Base-by-base conservation (phyloP, 2,113 vertebrate genomes). In the Montifringilla adamsi region DNA sequence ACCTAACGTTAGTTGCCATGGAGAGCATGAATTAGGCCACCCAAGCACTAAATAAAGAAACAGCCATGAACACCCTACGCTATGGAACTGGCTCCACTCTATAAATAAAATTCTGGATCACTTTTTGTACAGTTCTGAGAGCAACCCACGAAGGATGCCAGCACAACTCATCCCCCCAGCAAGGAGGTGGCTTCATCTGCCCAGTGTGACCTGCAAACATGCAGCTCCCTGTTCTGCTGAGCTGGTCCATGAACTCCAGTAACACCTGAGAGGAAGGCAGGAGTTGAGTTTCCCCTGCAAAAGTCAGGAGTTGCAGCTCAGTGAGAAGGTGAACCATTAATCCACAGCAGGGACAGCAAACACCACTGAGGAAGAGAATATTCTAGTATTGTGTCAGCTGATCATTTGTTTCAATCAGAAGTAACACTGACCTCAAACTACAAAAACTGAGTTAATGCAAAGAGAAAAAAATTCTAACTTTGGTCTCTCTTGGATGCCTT, bases 1-100 rank as follows among this genome's bases (percentile, higher is more conserved):
- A 96, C 77, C 88, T 64, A 90, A 95, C 49, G 7, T 94, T 70
- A 90, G 95, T 93, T 96, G 94, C 95, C 85, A 94, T 97, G 95
- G 96, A 93, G 93, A 96, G 79, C 63, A 82, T 78, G 90, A 97
- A 96, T 96, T 96, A 96, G 96, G 95, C 92, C 94, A 97, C 94
- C 64, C 90, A 89, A 95, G 93, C 0, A 84, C 95, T 97, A 96
- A 97, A 96, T 90, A 96, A 94, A 96, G 94, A 12, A 90, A 68
- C 24, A 72, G 73, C 83, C 91, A 93, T 8, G 73, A 92, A 92
- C 92, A 95, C 80, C 56, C 90, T 56, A 93, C 46, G 1, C 89
- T 84, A 68, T 17, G 43, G 93, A 95, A 88, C 31, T 95, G 84
- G 81, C 75, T 11, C 50, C 75, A 43, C 37, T 67, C 86, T 95